Percentiles rank a stretch among this genome's conserved stretches.
Conservation (phyloP, 2,797 vertebrate species). For the Anableps anableps region DNA sequence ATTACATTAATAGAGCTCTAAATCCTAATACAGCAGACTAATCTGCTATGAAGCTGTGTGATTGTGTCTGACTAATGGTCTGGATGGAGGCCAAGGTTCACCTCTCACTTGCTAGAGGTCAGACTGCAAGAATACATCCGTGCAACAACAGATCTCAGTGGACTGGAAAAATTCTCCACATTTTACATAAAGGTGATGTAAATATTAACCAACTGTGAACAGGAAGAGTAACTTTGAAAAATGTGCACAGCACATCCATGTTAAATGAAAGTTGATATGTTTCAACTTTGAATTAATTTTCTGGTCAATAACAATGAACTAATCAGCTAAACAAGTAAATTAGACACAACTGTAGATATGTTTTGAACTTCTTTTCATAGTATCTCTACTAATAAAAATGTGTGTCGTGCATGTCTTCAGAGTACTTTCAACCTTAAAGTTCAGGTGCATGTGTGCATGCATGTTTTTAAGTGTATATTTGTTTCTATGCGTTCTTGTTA, state of each 20-base stretch:
- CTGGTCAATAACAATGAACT: slow-evolving; percentile 32
- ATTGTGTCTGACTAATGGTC: slow-evolving; percentile 81
- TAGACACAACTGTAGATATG: not conserved
- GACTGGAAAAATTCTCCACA: slow-evolving; percentile 27
- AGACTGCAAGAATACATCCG: slow-evolving; percentile 65
- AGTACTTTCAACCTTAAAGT: not conserved
- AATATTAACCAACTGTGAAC: slow-evolving; percentile 15
- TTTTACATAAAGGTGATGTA: slow-evolving; percentile 11
- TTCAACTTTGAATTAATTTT: slow-evolving; percentile 32
- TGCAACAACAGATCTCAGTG: slow-evolving; percentile 44
- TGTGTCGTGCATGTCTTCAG: no score
- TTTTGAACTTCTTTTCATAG: not conserved
- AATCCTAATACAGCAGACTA: slow-evolving; percentile 82
- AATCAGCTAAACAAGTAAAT: slow-evolving; percentile 5
- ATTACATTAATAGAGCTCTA: slow-evolving; percentile 84
- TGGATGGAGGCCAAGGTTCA: slow-evolving; percentile 76
- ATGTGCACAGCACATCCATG: not conserved
- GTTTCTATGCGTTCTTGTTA: not conserved
- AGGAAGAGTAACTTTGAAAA: not conserved
- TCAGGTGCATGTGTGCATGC: no score
- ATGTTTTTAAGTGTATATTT: not conserved
- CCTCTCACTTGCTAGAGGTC: slow-evolving; percentile 76
- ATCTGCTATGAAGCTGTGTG: slow-evolving; percentile 81
- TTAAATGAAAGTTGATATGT: not conserved
- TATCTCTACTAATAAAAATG: not conserved